phyloP scores from a whole-genome alignment of 2,888 invertebrate genomes.

The Pheosia tremula region DNA sequence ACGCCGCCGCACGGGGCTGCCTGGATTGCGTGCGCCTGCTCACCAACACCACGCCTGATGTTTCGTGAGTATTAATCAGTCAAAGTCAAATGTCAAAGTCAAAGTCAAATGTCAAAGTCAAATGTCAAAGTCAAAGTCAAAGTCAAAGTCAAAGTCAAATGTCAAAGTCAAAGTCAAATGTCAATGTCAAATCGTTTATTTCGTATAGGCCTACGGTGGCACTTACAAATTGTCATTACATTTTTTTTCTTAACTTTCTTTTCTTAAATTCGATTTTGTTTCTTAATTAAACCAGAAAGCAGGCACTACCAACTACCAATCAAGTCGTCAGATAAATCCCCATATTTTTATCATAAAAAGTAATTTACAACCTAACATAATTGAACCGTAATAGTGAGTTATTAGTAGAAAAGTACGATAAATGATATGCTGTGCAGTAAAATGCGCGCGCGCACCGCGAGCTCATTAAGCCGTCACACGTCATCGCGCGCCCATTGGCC shows the following conservation, averaged over 20 bases:
- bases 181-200: no score
- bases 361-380: not conserved
- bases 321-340: no score
- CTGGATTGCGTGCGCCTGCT: slow-evolving; percentile 93
- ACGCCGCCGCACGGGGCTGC: slow-evolving; percentile 94
- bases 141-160: no score
- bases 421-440: not conserved
- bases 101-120: no score
- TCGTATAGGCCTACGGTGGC: no score
- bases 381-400: not conserved
- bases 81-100: no score
- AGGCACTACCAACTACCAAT: no score
- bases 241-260: not conserved
- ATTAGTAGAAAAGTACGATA: not conserved
- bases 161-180: no score
- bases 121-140: no score
- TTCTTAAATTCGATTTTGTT: no score
- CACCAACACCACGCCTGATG: slow-evolving; percentile 90
- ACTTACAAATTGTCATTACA: no score
- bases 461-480: slow-evolving; percentile 31
- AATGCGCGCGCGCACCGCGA: slow-evolving; percentile 9
- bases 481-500: slow-evolving; percentile 31
- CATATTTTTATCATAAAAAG: not conserved
- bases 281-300: no score
- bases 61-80: slow-evolving; percentile 84